These are phyloP conservation scores for Drosophila dives DNA, from an alignment of 2,888 invertebrate genomes.

Conservation along the genomic window DNA sequence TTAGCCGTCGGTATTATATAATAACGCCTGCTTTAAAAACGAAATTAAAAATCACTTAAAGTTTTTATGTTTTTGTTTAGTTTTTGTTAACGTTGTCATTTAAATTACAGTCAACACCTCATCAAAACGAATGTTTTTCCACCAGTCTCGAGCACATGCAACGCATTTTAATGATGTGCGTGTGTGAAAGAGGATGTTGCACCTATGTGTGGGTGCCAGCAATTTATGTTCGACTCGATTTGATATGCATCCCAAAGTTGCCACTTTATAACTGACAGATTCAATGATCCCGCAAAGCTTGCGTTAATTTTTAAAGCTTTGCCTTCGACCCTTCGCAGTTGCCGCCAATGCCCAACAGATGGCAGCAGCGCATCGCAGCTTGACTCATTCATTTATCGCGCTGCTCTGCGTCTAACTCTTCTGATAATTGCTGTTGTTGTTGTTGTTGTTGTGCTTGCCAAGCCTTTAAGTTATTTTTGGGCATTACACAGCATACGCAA, in stretches of 20 bases:
- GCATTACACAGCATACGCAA: slow-evolving; percentile 23
- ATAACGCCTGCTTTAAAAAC: slow-evolving; percentile 27
- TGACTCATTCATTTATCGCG: slow-evolving; percentile 43
- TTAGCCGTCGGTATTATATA: slow-evolving; percentile 66
- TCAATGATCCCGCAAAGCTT: slow-evolving; percentile 65
- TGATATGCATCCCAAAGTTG: slow-evolving; percentile 17
- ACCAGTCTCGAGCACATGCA: slow-evolving; percentile 51
- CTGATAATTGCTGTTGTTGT: slow-evolving; percentile 14
- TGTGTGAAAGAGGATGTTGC: slow-evolving; percentile 55
- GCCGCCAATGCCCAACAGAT: slow-evolving; percentile 66
- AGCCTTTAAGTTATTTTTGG: slow-evolving; percentile 50
- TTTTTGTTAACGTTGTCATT: slow-evolving; percentile 56
- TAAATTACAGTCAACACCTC: slow-evolving; percentile 78
- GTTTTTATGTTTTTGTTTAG: not conserved
- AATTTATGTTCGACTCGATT: slow-evolving; percentile 40
- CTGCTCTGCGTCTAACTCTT: slow-evolving; percentile 45
- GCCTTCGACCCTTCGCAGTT: slow-evolving; percentile 48
- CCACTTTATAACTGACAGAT: slow-evolving; percentile 9
- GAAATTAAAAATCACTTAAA: slow-evolving; percentile 48
- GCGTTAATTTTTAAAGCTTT: slow-evolving; percentile 47
- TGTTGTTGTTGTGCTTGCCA: slow-evolving; percentile 19
- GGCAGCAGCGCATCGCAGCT: slow-evolving; percentile 47
- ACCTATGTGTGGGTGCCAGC: slow-evolving; percentile 11
- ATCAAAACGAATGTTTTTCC: slow-evolving; percentile 78
- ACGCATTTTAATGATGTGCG: slow-evolving; percentile 59